Evolutionary conservation across 2,888 invertebrate species (phyloP).

Genomic region (Nebria brevicollis): DNA sequence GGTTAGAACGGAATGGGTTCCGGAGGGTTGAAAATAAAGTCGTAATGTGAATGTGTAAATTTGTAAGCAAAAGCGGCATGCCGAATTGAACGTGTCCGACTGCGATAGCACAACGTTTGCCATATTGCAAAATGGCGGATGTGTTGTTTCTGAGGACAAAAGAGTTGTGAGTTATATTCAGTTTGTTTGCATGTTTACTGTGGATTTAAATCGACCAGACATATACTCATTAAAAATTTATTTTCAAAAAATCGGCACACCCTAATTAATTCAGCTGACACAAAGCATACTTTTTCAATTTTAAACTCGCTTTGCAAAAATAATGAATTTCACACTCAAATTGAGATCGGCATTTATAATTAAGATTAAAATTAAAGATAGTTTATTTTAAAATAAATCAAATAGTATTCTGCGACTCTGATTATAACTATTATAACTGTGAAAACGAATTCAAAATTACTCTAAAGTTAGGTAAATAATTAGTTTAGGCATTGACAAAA

Average conservation of each 20-base stretch:
- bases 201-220: constrained; percentile 51
- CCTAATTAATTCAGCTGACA: neutral
- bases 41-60: constrained; percentile 6
- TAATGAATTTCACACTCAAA: no score
- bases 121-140: constrained; percentile 56
- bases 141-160: constrained; percentile 55
- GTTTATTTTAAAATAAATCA: no score
- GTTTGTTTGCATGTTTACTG: constrained; percentile 53
- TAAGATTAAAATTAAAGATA: no score
- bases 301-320: no score
- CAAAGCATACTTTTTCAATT: no score
- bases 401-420: no score
- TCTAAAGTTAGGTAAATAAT: no score
- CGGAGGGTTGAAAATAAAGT: constrained; percentile 9
- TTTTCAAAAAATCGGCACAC: neutral
- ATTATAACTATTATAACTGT: no score
- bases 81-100: neutral
- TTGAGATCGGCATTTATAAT: no score
- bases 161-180: constrained; percentile 54
- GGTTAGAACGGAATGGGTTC: constrained; percentile 5
- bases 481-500: no score
- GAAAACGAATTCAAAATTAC: no score
- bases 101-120: constrained; percentile 48
- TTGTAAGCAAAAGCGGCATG: neutral
- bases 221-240: constrained; percentile 12